Base-by-base conservation (phyloP, 2,888 invertebrate genomes). In the Drosophila quinaria region DNA sequence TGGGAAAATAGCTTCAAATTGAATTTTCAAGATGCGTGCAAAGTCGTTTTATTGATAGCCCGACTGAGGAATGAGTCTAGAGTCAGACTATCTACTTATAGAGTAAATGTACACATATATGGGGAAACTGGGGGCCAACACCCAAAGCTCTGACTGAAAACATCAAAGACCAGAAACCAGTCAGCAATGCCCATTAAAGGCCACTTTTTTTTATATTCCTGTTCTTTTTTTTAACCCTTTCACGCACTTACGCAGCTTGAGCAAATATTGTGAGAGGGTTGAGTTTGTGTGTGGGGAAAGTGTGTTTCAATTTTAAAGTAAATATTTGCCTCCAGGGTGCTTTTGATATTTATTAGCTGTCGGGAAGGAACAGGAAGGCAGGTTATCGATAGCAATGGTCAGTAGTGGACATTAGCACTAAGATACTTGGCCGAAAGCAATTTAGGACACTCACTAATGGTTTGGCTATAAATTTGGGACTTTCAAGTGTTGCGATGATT, bases 281-380 rank as follows among this genome's bases (percentile, higher is more conserved):
- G 19, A n/a, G 49, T 29, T 33, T 25, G 19, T 3, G 41, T 25
- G 49, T 47, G 17, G 44, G 37, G 15, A 54, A 74, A 73, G 76
- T 78, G 76, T 78, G 75, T 82, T 90, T 86, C 81, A 80, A 87
- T 87, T 89, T 89, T 87, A 78, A 81, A 85, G 90, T 81, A 90
- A 90, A 90, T 90, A 90, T 90, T 90, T 91, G 84, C 87, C 91
- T 90, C 91, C 75, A 90, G 91, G 91, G 91, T 90, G 88, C 90
- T 85, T 84, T 90, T 82, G 78, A 88, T 91, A 91, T 91, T 91
- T 91, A 91, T 91, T 90, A 81, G 85, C 80, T 79, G 81, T 76
- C 73, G 71, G 73, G 68, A 54, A 59, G 29, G 29, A 22, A n/a
- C 33, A 10, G 44, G 13, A 22, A n/a, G 13, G 46, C 15, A 42